These are phyloP conservation scores for Protomyctophum bolini DNA, from an alignment of 2,113 vertebrate genomes.

Conservation along the genomic window DNA sequence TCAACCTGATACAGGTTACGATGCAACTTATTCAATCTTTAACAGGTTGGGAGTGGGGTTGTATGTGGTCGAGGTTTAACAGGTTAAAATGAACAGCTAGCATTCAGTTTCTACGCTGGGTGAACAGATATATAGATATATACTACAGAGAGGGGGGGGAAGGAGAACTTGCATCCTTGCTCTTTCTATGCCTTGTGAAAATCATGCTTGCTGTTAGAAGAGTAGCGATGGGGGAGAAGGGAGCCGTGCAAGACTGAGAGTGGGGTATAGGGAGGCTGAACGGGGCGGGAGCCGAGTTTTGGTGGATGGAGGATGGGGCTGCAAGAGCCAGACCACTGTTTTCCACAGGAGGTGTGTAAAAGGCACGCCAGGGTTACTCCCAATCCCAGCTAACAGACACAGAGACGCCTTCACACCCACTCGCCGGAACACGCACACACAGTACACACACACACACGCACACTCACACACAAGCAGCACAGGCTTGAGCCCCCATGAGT, in stretches of 20 bases:
- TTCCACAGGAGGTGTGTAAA: constrained; percentile 77
- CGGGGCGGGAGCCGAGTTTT: constrained; percentile 46
- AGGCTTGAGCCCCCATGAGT: constrained; percentile 67
- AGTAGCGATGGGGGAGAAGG: constrained; percentile 42
- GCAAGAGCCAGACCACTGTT: constrained; percentile 71
- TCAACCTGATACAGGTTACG: constrained; percentile 86
- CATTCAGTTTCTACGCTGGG: constrained; percentile 59
- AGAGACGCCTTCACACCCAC: constrained; percentile 67
- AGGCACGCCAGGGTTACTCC: constrained; percentile 80
- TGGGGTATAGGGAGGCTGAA: constrained; percentile 22
- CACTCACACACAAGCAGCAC: constrained; percentile 66
- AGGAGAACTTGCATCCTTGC: constrained; percentile 63
- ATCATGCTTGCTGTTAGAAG: constrained; percentile 67
- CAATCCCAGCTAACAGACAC: constrained; percentile 73
- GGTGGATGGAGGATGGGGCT: constrained; percentile 59
- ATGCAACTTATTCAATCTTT: constrained; percentile 66
- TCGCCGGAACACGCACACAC: constrained; percentile 58
- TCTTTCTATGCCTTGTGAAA: constrained; percentile 77
- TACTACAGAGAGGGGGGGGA: constrained; percentile 40
- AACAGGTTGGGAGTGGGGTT: constrained; percentile 29
- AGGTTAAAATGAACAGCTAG: constrained; percentile 72
- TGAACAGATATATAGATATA: constrained; percentile 55
- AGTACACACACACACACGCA: constrained; percentile 29
- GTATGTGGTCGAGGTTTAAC: constrained; percentile 50
- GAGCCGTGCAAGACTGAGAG: constrained; percentile 63